Evolutionary conservation across 2,113 vertebrate species (phyloP), one percentile per base, ranked within the genome.

Genomic region (Anser cygnoides): DNA sequence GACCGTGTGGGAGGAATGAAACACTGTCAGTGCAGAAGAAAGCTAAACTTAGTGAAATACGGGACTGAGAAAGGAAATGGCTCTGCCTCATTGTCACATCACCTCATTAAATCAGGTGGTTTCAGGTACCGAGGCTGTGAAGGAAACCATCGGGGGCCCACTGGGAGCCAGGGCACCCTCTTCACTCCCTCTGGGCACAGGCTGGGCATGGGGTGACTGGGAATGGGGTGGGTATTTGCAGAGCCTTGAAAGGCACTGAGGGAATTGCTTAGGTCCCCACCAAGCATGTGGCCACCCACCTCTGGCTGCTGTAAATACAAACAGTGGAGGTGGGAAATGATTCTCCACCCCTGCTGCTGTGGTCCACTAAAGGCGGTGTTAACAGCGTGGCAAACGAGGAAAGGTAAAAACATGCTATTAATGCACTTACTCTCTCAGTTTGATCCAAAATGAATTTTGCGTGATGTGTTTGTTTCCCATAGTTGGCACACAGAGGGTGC

Each of bases 131-230:
- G 31, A 61, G 50, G 13, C 11, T 29, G 63, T 16, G 9, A 59
- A 65, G 37, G 12, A 58, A 70, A 33, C 10, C 11, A 65, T 23
- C 19, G 23, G 10, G 13, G 74, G 20, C 49, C 16, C 18, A 25
- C 3, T 3, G 16, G 11, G 11, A 14, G 29, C 22, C 31, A n/a
- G 19, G 41, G 13, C 21, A 65, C 4, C 8, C 29, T 46, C 35
- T 15, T 25, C 1, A 1, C 35, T 22, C 35, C 29, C 1, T 0
- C 6, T 11, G 20, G n/a, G 3, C 33, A 71, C 15, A 5, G 31
- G 3, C 17, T 58, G 37, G 29, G 5, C 33, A 41, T 46, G n/a
- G 17, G 11, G 11, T 61, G 13, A 67, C 13, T 33, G 63, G 26
- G 41, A 54, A 29, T 7, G 9, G 7, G 16, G 15, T 16, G 13